These are phyloP conservation scores for Adelosebastes latens DNA, from an alignment of 2,797 vertebrate species.

Conservation along the genomic window DNA sequence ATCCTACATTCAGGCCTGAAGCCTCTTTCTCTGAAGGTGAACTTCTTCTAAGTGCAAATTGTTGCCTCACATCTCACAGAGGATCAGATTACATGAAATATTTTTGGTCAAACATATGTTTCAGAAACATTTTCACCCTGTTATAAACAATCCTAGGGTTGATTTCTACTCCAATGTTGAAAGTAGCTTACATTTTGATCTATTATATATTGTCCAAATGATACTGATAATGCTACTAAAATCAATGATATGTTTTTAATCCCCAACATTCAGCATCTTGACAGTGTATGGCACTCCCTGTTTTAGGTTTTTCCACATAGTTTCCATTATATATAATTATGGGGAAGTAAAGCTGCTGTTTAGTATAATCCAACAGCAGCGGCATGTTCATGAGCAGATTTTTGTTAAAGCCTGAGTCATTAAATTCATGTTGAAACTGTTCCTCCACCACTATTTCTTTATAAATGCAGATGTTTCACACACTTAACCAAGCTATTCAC, in stretches of 20 bases:
- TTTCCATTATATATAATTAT: neutral
- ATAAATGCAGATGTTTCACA: neutral
- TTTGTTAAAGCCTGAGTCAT: neutral
- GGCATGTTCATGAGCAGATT: neutral
- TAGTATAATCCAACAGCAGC: neutral
- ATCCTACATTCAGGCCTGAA: conserved; percentile 60
- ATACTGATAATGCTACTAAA: neutral
- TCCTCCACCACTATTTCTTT: neutral
- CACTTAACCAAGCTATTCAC: neutral
- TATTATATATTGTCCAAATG: neutral
- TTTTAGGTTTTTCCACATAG: neutral
- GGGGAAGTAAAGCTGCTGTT: neutral
- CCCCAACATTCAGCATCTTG: neutral
- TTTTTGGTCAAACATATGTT: conserved; percentile 50
- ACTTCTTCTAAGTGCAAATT: conserved; percentile 70
- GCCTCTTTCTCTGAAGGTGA: conserved; percentile 38
- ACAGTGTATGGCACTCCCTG: neutral
- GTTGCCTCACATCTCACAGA: conserved; percentile 54
- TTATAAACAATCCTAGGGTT: neutral
- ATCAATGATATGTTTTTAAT: neutral
- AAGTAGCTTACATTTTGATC: neutral
- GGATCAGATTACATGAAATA: neutral
- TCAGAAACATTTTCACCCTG: neutral
- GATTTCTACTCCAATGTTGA: neutral
- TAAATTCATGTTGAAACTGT: neutral